These are phyloP conservation scores for Dasyornis broadbenti DNA, from an alignment of 2,113 vertebrate species.

Conservation along the genomic window DNA sequence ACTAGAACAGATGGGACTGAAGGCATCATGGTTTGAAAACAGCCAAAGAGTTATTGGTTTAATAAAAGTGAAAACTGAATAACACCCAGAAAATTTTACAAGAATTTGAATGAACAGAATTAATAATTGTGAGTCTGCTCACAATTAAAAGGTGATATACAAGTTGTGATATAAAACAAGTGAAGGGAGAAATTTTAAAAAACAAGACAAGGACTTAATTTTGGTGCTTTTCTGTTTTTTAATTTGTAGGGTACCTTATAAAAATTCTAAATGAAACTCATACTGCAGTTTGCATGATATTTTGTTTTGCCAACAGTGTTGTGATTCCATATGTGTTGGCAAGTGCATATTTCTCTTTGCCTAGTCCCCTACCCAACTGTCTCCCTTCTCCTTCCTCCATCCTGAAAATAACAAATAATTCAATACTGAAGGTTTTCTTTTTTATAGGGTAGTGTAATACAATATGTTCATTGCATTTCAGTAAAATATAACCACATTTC, in stretches of 20 bases:
- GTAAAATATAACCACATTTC: not conserved
- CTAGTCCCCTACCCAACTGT: not conserved
- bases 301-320: not conserved
- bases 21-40: not conserved
- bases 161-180: not conserved
- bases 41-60: conserved; percentile 9
- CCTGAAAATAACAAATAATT: not conserved
- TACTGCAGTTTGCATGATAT: not conserved
- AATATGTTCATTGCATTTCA: not conserved
- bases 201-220: not conserved
- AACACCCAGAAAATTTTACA: not conserved
- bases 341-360: not conserved
- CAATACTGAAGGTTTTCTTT: not conserved
- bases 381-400: not conserved
- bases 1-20: conserved; percentile 32
- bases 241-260: not conserved
- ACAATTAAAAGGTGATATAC: not conserved
- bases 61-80: not conserved
- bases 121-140: not conserved
- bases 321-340: conserved; percentile 40
- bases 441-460: not conserved
- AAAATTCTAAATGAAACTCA: conserved; percentile 17
- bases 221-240: not conserved
- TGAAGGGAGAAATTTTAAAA: not conserved
- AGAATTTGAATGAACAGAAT: not conserved